Conservation (phyloP, 2,888 invertebrate species). For the Mimas tiliae region DNA sequence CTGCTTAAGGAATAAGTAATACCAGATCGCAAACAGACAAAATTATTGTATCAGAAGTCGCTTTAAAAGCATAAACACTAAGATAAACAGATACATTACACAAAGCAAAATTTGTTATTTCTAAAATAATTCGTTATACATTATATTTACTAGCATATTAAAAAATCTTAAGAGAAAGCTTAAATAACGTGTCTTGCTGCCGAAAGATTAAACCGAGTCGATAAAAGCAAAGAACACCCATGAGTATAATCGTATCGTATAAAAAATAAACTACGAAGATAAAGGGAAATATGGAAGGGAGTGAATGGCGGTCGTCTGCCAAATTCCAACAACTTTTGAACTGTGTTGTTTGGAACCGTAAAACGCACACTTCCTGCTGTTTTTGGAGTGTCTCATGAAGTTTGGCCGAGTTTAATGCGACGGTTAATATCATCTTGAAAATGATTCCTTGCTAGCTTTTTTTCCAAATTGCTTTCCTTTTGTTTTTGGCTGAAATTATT, state of each 20-base stretch:
- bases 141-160: too few relatives aligned
- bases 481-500: too few relatives aligned
- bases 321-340: conserved; percentile 8
- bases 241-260: conserved; percentile 34
- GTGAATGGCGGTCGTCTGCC: not conserved
- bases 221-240: conserved; percentile 32
- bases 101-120: too few relatives aligned
- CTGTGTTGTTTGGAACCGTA: conserved; percentile 2
- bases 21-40: too few relatives aligned
- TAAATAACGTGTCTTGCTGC: not conserved
- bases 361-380: not conserved
- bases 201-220: conserved; percentile 32
- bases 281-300: conserved; percentile 37
- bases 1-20: too few relatives aligned
- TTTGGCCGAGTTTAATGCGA: not conserved
- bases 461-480: not conserved
- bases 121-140: too few relatives aligned
- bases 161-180: not conserved
- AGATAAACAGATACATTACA: too few relatives aligned
- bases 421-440: conserved; percentile 1
- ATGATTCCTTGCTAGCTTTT: not conserved
- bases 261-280: conserved; percentile 37
- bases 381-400: not conserved
- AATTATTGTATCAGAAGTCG: too few relatives aligned
- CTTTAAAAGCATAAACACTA: too few relatives aligned